A percentile compares a stretch with the other conserved stretches of the same genome.
Evolutionary conservation across 2,797 vertebrate species (phyloP).

Genomic region (Sebastes kiyomatsui): DNA sequence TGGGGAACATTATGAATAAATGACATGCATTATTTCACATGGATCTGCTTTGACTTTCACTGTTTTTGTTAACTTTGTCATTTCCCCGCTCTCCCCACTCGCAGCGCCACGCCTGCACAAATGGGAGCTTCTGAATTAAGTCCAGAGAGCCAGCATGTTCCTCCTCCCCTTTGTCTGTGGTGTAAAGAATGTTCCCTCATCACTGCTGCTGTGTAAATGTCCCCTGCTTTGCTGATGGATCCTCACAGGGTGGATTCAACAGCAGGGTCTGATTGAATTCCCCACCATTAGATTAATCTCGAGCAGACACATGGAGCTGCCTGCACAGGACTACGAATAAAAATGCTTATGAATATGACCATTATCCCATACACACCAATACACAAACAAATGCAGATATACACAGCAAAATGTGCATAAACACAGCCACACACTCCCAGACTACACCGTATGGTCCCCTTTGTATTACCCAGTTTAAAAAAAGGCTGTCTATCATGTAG

Average conservation of each 20-base stretch:
- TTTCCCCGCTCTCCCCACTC: constrained; percentile 40
- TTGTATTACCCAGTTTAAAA: background rate
- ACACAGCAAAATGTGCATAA: background rate
- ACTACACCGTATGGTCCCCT: background rate
- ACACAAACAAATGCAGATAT: background rate
- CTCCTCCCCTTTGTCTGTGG: constrained; percentile 58
- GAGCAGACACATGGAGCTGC: constrained; percentile 45
- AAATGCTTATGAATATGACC: background rate
- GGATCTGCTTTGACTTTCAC: constrained; percentile 56
- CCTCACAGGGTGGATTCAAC: constrained; percentile 59
- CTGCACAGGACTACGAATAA: constrained; percentile 33
- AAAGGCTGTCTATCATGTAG: background rate
- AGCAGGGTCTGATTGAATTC: constrained; percentile 73
- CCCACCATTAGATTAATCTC: constrained; percentile 67
- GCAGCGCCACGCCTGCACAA: constrained; percentile 49
- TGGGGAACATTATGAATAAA: constrained; percentile 75
- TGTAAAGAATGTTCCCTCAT: constrained; percentile 48
- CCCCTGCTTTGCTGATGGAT: constrained; percentile 70
- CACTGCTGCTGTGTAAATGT: constrained; percentile 61
- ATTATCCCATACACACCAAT: background rate
- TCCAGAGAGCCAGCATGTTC: constrained; percentile 49
- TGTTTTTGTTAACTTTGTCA: constrained; percentile 61
- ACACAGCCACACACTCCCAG: background rate
- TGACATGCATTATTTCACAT: constrained; percentile 76
- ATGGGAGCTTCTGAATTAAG: constrained; percentile 52